These are phyloP conservation scores for Volucella inanis DNA, from an alignment of 2,888 invertebrate species.

Conservation along the genomic window DNA sequence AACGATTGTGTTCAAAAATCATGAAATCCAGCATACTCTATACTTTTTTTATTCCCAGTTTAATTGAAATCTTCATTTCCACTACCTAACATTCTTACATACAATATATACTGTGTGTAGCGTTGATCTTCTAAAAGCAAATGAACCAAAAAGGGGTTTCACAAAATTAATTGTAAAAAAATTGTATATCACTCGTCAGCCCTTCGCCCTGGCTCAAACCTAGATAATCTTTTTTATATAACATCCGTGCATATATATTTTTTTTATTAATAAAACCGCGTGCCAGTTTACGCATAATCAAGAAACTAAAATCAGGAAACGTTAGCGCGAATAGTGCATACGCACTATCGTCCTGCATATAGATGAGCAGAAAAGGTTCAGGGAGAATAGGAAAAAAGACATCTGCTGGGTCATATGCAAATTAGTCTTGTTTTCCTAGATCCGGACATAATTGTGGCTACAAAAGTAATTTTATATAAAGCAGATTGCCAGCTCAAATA, in stretches of 20 bases:
- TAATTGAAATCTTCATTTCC: slow-evolving; percentile 24
- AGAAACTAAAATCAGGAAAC: slow-evolving; percentile 54
- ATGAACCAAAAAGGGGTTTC: slow-evolving; percentile 59
- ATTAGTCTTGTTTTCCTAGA: slow-evolving; percentile 71
- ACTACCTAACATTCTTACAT: background rate
- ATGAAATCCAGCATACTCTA: no score
- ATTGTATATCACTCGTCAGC: slow-evolving; percentile 14
- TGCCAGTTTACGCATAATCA: slow-evolving; percentile 72
- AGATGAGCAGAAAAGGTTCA: slow-evolving; percentile 55
- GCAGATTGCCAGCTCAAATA: slow-evolving; percentile 60
- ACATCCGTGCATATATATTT: slow-evolving; percentile 29
- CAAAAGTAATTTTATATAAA: slow-evolving; percentile 68
- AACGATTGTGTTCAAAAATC: no score
- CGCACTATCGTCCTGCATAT: slow-evolving; percentile 64
- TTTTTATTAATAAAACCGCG: slow-evolving; percentile 71
- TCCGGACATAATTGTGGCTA: slow-evolving; percentile 74
- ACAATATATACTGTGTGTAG: background rate
- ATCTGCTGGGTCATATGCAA: slow-evolving; percentile 75
- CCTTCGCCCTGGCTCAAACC: slow-evolving; percentile 30
- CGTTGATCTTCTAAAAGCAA: slow-evolving; percentile 4
- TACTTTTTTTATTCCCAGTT: background rate
- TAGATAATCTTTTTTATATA: slow-evolving; percentile 34
- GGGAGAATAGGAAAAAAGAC: slow-evolving; percentile 53
- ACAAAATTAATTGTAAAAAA: slow-evolving; percentile 14
- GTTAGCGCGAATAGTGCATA: slow-evolving; percentile 30